Percentiles rank a stretch among this genome's conserved stretches.
Evolutionary conservation across 2,113 vertebrate genomes (phyloP).

Genomic region (Proterorhinus semilunaris): DNA sequence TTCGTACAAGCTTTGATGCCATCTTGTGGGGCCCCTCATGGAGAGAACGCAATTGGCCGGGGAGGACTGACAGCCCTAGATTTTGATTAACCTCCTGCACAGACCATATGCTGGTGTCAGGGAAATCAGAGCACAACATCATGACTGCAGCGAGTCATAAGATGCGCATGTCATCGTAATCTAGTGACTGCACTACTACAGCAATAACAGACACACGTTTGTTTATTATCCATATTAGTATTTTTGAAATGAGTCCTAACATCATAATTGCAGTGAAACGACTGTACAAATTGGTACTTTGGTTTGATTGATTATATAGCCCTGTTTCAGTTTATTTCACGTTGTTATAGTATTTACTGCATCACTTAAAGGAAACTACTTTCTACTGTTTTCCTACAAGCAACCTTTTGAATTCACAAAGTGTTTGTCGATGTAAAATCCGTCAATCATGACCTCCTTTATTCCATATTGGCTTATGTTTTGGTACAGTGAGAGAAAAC

Average conservation of each 20-base stretch:
- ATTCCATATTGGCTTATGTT: neutral
- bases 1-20: neutral
- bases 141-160: neutral
- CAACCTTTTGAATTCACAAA: too few species aligned
- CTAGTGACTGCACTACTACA: neutral
- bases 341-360: too few species aligned
- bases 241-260: neutral
- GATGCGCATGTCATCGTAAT: neutral
- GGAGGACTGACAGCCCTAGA: constrained; percentile 9
- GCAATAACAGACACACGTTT: neutral
- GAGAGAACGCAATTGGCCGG: neutral
- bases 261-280: neutral
- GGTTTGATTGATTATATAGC: too few species aligned
- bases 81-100: constrained; percentile 8
- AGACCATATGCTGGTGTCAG: constrained; percentile 5
- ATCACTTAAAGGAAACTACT: too few species aligned
- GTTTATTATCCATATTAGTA: neutral
- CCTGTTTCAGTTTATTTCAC: too few species aligned
- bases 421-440: too few species aligned
- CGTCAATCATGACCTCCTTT: neutral
- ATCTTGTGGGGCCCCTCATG: constrained; percentile 1
- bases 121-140: constrained; percentile 6
- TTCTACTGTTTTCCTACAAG: too few species aligned
- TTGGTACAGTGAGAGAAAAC: constrained; percentile 1
- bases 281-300: too few species aligned